Base-by-base conservation (phyloP, 35 echinoderm and acorn worm genomes). In the Ophiothrix spiculata region DNA sequence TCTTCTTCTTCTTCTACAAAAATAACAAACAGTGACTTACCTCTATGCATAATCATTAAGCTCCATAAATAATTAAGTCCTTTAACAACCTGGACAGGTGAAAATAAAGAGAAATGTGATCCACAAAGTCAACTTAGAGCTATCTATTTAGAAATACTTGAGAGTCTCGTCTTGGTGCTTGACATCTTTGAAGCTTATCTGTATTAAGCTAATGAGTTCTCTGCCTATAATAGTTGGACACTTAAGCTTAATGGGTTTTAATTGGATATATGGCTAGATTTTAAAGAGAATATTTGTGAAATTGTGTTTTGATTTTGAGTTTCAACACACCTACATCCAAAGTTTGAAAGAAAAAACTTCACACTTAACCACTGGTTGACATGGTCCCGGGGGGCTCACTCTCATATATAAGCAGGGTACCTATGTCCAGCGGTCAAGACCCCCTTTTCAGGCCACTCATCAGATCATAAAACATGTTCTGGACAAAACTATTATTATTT, bases 31-130 rank as follows among this genome's bases (percentile, higher is more conserved):
- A n/a, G n/a, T n/a, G n/a, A 77, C 91, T 80, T 38, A 93, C 91
- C 91, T 89, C 91, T 93, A 64, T 93, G 91, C 81, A 93, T 84
- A 35, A 93, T 93, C 69, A 88, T 93, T 25, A 93, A 42, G 39
- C 87, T 93, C 91, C 86, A 88, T 42, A 93, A 77, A 64, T 93
- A 93, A 38, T 88, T 93, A 28, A 93, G 45, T n/a, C 91, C 91
- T 81, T 85, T 88, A 28, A 88, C 91, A 85, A 88, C 84, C 86
- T 88, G 75, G 39, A 0, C 81, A 85, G 38, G 41, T 23, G 76
- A 76, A 75, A 36, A 1, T 38, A 75, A 49, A 49, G 42, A 10
- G 19, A 49, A 49, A 49, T n/a, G n/a, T n/a, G n/a, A n/a, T n/a
- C n/a, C n/a, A n/a, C n/a, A n/a, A n/a, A n/a, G n/a, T n/a, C n/a